These are phyloP conservation scores for Tympanoctomys barrerae DNA, from an alignment of 2,797 vertebrate genomes.

Conservation along the genomic window DNA sequence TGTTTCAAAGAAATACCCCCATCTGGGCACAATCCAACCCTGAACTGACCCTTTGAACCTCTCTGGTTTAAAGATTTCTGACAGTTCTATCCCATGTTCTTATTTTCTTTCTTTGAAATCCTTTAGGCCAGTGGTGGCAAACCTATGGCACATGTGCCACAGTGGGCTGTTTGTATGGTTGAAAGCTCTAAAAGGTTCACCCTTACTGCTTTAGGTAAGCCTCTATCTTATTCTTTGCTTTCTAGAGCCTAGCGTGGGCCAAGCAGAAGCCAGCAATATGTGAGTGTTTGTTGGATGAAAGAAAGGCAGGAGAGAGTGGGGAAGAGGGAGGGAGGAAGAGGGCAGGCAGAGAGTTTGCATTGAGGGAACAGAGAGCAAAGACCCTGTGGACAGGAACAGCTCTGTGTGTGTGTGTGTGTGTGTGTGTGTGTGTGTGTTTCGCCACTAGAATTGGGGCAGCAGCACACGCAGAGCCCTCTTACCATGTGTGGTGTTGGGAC, in stretches of 20 bases:
- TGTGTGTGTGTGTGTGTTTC: no score
- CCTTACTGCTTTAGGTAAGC: not conserved
- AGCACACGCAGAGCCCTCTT: not conserved
- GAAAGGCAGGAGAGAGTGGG: not conserved
- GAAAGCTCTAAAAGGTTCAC: not conserved
- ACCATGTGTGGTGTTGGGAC: not conserved
- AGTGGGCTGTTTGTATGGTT: not conserved
- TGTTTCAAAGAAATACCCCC: not conserved
- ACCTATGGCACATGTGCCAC: not conserved
- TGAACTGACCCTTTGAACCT: not conserved
- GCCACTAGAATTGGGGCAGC: not conserved
- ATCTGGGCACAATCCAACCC: not conserved
- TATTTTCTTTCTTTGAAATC: not conserved
- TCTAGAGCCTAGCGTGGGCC: not conserved
- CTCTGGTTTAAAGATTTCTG: not conserved
- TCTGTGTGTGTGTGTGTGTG: no score
- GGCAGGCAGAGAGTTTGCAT: not conserved
- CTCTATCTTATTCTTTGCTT: conserved; percentile 10
- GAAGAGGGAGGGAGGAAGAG: not conserved
- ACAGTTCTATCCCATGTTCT: not conserved
- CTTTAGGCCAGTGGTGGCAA: not conserved
- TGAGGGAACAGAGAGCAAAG: not conserved
- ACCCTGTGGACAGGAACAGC: no score
- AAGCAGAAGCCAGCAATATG: not conserved
- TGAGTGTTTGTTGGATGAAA: conserved; percentile 32